These are phyloP conservation scores for Operophtera brumata DNA, from an alignment of 2,888 invertebrate genomes.

Conservation along the genomic window DNA sequence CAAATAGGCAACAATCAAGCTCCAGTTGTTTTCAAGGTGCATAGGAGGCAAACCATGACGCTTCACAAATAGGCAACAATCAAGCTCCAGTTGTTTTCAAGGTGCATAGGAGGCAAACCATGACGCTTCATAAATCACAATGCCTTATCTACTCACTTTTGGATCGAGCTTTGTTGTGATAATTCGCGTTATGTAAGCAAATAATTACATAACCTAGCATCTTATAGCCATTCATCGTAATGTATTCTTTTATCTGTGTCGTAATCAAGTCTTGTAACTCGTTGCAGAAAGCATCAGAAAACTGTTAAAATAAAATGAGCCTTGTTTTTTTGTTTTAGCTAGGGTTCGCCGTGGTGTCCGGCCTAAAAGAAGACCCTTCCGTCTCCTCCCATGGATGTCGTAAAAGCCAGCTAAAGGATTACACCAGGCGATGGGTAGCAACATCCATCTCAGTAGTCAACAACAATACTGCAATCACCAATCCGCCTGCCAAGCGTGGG, in stretches of 20 bases:
- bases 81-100: slow-evolving; percentile 30
- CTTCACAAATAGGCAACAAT: slow-evolving; percentile 21
- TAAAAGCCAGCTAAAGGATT: no score
- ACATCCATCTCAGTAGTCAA: no score
- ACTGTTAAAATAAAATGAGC: neutral
- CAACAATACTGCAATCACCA: no score
- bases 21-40: slow-evolving; percentile 28
- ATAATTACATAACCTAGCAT: neutral
- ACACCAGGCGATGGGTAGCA: no score
- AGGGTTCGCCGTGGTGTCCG: no score
- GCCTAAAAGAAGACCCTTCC: no score
- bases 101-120: slow-evolving; percentile 22
- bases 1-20: slow-evolving; percentile 26
- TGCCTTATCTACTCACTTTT: neutral
- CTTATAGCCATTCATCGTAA: neutral
- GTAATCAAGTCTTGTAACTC: slow-evolving; percentile 46
- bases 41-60: slow-evolving; percentile 22
- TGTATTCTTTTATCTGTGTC: no score
- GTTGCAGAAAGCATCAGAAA: slow-evolving; percentile 37
- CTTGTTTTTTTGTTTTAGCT: neutral
- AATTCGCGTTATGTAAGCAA: neutral
- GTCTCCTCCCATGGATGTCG: no score
- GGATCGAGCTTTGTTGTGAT: neutral
- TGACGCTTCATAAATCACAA: slow-evolving; percentile 19
- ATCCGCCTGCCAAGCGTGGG: no score